These are phyloP conservation scores for Decapterus maruadsi DNA, from an alignment of 2,797 vertebrate species.

Conservation along the genomic window DNA sequence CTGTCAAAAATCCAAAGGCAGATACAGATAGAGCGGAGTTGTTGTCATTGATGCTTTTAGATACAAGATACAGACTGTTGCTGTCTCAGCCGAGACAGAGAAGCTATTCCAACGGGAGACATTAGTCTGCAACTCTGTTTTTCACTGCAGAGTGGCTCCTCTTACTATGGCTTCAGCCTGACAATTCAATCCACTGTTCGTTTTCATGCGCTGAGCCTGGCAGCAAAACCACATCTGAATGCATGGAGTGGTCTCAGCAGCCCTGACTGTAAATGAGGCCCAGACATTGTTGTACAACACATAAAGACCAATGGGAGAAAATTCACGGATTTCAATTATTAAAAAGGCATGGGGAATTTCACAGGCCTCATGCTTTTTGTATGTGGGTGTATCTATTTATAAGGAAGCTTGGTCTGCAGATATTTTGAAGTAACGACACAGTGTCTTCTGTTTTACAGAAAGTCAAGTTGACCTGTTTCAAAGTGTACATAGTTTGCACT, in stretches of 20 bases:
- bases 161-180: slow-evolving; percentile 46
- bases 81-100: slow-evolving; percentile 46
- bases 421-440: slow-evolving; percentile 2
- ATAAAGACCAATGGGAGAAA: slow-evolving; percentile 48
- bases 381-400: slow-evolving; percentile 4
- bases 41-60: slow-evolving; percentile 46
- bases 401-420: slow-evolving; percentile 5
- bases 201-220: slow-evolving; percentile 33
- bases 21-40: slow-evolving; percentile 37
- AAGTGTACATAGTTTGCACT: background rate
- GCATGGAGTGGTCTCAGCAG: slow-evolving; percentile 47
- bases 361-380: slow-evolving; percentile 33
- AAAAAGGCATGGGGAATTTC: slow-evolving; percentile 44
- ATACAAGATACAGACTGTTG: slow-evolving; percentile 52
- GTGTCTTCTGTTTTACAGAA: slow-evolving; percentile 24
- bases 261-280: slow-evolving; percentile 63
- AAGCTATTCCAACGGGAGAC: slow-evolving; percentile 47
- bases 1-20: slow-evolving; percentile 41
- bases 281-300: slow-evolving; percentile 51
- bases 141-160: slow-evolving; percentile 48
- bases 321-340: slow-evolving; percentile 52
- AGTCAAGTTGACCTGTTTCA: slow-evolving; percentile 15
- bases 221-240: slow-evolving; percentile 62
- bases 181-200: slow-evolving; percentile 61
- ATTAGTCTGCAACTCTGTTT: slow-evolving; percentile 53